Evolutionary conservation across 1,140 invertebrate species (phyloP).

Genomic region (Ditylenchus dipsaci): DNA sequence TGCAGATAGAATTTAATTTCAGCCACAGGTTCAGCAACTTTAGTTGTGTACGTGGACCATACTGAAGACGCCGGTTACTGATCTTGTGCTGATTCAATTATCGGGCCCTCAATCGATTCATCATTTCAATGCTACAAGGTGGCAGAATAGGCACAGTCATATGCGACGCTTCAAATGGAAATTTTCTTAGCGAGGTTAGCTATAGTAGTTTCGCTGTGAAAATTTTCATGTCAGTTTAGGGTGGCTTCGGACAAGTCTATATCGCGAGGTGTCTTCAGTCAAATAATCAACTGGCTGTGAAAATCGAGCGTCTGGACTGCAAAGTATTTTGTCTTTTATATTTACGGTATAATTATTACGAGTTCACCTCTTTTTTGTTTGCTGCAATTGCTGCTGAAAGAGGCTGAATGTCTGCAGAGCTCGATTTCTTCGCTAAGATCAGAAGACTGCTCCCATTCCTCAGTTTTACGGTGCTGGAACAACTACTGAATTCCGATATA

Average conservation of each 20-base stretch:
- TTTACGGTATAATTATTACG: no score
- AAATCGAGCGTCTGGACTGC: slow-evolving; percentile 1
- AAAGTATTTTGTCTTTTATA: not conserved
- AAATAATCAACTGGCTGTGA: not conserved
- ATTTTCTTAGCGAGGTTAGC: not conserved
- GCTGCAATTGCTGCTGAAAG: slow-evolving; percentile 5
- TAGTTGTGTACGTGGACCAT: no score
- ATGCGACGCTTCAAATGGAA: not conserved
- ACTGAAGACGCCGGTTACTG: no score
- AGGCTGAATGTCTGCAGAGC: slow-evolving; percentile 8
- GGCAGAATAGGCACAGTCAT: not conserved
- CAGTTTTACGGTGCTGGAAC: slow-evolving; percentile 3
- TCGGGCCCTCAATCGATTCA: no score
- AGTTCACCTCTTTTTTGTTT: not conserved
- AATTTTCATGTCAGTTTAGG: not conserved
- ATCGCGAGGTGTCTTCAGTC: not conserved
- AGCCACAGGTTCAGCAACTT: no score
- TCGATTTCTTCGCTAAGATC: not conserved
- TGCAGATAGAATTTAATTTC: no score
- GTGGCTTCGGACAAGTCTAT: slow-evolving; percentile 7
- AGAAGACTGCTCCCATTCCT: not conserved
- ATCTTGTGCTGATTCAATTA: no score
- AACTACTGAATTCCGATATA: slow-evolving; percentile 4
- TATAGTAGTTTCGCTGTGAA: not conserved
- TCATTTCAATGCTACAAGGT: no score